These are phyloP conservation scores for Otis tarda DNA, from an alignment of 2,113 vertebrate genomes.

Conservation along the genomic window DNA sequence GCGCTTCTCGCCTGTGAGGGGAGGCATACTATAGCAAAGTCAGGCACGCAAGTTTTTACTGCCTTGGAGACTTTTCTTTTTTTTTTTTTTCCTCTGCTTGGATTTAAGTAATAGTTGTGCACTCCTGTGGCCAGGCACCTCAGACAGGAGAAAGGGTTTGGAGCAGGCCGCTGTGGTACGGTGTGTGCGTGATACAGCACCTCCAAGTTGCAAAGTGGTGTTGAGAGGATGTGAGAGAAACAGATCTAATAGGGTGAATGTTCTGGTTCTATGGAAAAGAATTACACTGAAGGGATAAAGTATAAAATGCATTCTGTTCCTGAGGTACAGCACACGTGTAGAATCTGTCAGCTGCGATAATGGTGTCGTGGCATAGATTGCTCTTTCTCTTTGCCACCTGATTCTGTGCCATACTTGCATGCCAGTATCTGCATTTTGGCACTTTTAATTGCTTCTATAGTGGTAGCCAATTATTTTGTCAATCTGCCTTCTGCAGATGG, in stretches of 20 bases:
- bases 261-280: neutral
- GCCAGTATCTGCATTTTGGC: neutral
- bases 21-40: accelerated
- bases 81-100: accelerated
- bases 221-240: neutral
- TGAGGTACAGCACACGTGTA: neutral
- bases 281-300: neutral
- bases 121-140: accelerated
- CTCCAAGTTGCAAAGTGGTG: neutral
- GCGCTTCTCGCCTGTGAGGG: accelerated
- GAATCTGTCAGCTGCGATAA: neutral
- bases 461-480: neutral
- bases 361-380: accelerated
- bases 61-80: no score
- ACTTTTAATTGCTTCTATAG: neutral
- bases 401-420: neutral
- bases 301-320: neutral
- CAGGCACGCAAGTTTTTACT: accelerated
- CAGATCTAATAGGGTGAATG: no score
- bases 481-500: constrained; percentile 32
- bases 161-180: neutral
- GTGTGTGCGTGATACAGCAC: accelerated
- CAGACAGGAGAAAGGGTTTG: no score
- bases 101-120: neutral
- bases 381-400: neutral